Evolutionary conservation across 2,888 invertebrate genomes (phyloP), one percentile per base, ranked within the genome.

Genomic region (Luffia ferchaultella): DNA sequence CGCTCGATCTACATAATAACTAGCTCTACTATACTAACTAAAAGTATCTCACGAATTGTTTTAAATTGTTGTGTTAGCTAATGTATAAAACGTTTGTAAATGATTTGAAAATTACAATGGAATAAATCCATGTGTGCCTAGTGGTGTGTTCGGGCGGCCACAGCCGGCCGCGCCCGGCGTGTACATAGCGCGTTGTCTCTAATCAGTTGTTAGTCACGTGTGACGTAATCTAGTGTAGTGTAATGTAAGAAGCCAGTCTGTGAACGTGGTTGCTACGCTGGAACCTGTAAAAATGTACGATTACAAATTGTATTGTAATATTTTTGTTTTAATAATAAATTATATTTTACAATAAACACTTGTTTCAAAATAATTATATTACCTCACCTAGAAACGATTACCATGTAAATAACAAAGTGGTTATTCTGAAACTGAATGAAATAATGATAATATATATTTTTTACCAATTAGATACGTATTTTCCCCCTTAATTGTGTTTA

Each of bases 291-390:
- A 30, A 30, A 30, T 30, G n/a, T 30, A 30, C 12, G 12, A 7
- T 62, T 66, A 63, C 57, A 59, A 60, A 60, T 70, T 79, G 30
- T 16, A 46, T 76, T 79, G 76, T 82, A 78, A 72, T 65, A 62
- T 73, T 71, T 70, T 76, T 74, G 76, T 79, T 79, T 76, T 70
- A 71, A 70, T 73, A 80, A 75, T 82, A 82, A 82, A 82, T 82
- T 82, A 82, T 82, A 80, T 74, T 82, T 76, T 76, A 20, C 74
- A 69, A 67, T 61, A 55, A 54, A 7, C 30, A 30, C 30, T 30
- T n/a, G n/a, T n/a, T n/a, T n/a, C n/a, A n/a, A n/a, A n/a, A n/a
- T n/a, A n/a, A n/a, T n/a, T n/a, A n/a, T n/a, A n/a, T n/a, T n/a
- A n/a, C n/a, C n/a, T n/a, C n/a, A n/a, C n/a, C n/a, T n/a, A n/a